Percentiles rank a stretch among this genome's conserved stretches.
These are phyloP conservation scores for Heliothis peltigera DNA, from an alignment of 2,888 invertebrate species.

Conservation along the genomic window DNA sequence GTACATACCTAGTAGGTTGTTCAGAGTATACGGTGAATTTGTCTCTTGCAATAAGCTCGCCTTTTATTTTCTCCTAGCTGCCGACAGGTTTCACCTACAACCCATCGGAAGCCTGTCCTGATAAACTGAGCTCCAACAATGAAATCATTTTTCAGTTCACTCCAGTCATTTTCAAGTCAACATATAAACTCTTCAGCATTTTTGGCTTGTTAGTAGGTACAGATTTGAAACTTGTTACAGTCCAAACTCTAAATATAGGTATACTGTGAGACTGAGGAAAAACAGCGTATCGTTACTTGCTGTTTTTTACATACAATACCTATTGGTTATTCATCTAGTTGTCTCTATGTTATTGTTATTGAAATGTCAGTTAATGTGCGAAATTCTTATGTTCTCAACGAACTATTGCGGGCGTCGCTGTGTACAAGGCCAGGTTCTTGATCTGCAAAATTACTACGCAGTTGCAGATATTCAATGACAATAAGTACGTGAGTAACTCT, in stretches of 20 bases:
- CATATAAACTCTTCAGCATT: no score
- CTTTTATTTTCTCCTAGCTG: no score
- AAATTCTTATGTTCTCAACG: slow-evolving; percentile 8
- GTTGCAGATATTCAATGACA: not conserved
- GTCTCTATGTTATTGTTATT: slow-evolving; percentile 1
- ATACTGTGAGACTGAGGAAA: not conserved
- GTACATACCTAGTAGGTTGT: no score
- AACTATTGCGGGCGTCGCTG: slow-evolving; percentile 14
- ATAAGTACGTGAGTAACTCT: not conserved
- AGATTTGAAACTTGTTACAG: not conserved
- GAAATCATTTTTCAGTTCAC: no score
- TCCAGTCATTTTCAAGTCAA: no score
- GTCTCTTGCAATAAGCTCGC: no score
- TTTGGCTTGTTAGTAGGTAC: no score
- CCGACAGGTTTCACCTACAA: no score
- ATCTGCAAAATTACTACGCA: slow-evolving; percentile 10
- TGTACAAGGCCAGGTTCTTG: slow-evolving; percentile 21
- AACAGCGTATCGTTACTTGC: not conserved
- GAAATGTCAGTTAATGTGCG: slow-evolving; percentile 8
- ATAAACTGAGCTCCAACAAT: no score
- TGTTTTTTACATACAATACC: not conserved
- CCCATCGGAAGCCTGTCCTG: no score
- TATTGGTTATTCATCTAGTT: not conserved
- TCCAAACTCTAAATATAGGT: not conserved
- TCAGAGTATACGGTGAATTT: no score